Conservation (phyloP, 1,140 invertebrate species). For the honey bee (Apis mellifera) region Amel_HAv3.1 CM009942.2:5239001-5239500, state of each 20-base stretch:
- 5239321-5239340: not conserved
- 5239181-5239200: not conserved
- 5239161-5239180: too few species aligned
- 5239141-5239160: not conserved
- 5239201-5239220: conserved; percentile 20
- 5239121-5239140: not conserved
- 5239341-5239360: not conserved
- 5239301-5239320: conserved; percentile 22
- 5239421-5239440: not conserved
- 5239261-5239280: conserved; percentile 11
- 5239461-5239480: not conserved
- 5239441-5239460: not conserved
- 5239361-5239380: not conserved
- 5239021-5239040: not conserved
- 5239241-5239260: conserved; percentile 42
- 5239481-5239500: not conserved
- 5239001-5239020: conserved; percentile 4
- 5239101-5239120: not conserved
- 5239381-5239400: not conserved
- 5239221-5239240: conserved; percentile 42
- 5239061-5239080: conserved; percentile 6
- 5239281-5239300: conserved; percentile 30
- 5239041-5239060: not conserved
- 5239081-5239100: not conserved
- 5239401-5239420: not conserved